Evolutionary conservation across 1,140 invertebrate genomes (phyloP).

Genomic region (Mercenaria mercenaria): DNA sequence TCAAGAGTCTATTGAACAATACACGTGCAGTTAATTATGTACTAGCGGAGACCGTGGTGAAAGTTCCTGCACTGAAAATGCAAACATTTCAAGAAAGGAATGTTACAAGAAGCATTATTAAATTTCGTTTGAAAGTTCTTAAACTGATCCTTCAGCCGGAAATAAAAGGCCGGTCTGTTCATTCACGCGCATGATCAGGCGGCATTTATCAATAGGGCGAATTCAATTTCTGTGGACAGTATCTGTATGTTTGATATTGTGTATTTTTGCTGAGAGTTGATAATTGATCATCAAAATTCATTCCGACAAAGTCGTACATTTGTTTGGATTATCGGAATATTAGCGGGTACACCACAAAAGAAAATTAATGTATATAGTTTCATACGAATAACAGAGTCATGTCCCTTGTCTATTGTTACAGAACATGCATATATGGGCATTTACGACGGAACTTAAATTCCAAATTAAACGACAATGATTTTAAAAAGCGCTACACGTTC

Average conservation of each 20-base stretch:
- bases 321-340: too few species aligned
- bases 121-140: slow-evolving; percentile 45
- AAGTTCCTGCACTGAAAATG: not conserved
- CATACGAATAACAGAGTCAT: too few species aligned
- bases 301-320: too few species aligned
- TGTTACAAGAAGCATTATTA: not conserved
- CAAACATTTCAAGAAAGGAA: not conserved
- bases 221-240: not conserved
- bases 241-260: not conserved
- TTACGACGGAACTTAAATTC: too few species aligned
- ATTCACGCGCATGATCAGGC: slow-evolving; percentile 7
- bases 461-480: too few species aligned
- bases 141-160: too few species aligned
- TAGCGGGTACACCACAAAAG: too few species aligned
- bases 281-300: too few species aligned
- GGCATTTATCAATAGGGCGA: not conserved
- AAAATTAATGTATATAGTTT: too few species aligned
- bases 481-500: too few species aligned
- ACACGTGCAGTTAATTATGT: slow-evolving; percentile 31
- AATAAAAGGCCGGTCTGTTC: not conserved
- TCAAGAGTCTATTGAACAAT: not conserved
- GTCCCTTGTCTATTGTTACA: too few species aligned
- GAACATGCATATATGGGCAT: too few species aligned
- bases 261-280: not conserved
- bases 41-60: not conserved